Evolutionary conservation across 2,113 vertebrate genomes (phyloP), one percentile per base, ranked within the genome.

Genomic region (Geococcyx californianus): DNA sequence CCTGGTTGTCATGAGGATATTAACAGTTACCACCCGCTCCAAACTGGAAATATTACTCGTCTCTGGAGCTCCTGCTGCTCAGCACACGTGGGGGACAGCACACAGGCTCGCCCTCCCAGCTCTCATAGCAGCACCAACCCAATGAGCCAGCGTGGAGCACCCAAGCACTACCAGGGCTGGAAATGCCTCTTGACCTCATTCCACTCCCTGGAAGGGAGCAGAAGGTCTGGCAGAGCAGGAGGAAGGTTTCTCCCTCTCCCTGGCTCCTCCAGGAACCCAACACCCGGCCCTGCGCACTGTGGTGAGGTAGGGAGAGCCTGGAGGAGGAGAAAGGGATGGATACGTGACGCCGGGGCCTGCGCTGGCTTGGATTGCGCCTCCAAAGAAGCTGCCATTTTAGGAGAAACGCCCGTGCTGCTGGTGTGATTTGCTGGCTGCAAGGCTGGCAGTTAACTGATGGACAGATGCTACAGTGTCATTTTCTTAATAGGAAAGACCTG

Each of bases 1-100:
- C 76, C 95, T 72, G 83, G 92, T 95, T 96, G 94, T 95, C 95
- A 96, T 75, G 94, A 94, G 83, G 74, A 96, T 93, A 94, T 96
- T 94, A 92, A 92, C 95, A 96, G 94, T 86, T 96, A 80, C 92
- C 94, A 86, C 93, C 95, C 49, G 44, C 94, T 96, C 82, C 88
- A 86, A 68, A 93, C 83, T 84, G 92, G 92, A 86, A 94, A 92
- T 77, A 72, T n/a, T 92, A 78, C 69, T 83, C 3, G 6, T 93
- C 83, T 86, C 92, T 5, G 7, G 40, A 93, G 90, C 80, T 67
- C 56, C 83, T 86, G 92, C 90, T 93, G 93, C 86, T 96, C 68
- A 44, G 54, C 69, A 63, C 18, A 4, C 4, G 11, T 34, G 20
- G 70, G 70, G 76, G 58, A 89, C 0, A 5, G 55, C 87, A 92